Conservation (phyloP, 2,888 invertebrate genomes). For the Cyrtodaria siliqua region DNA sequence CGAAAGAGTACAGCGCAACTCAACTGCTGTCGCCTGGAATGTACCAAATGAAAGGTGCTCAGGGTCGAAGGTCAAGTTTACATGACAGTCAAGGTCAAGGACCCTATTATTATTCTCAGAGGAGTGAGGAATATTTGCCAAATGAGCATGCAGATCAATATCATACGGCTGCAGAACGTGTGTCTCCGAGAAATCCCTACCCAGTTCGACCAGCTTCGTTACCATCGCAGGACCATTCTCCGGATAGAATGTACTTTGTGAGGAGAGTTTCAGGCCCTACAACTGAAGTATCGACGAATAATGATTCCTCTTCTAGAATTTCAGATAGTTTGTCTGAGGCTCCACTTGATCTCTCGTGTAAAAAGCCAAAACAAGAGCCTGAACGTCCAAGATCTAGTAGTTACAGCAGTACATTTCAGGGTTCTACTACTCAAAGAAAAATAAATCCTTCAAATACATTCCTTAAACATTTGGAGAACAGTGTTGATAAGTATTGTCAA, state of each 20-base stretch:
- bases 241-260: background rate
- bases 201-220: slow-evolving; percentile 20
- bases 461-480: slow-evolving; percentile 75
- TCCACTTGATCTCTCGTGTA: slow-evolving; percentile 69
- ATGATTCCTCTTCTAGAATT: too few species aligned
- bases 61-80: slow-evolving; percentile 10
- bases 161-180: background rate
- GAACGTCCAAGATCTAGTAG: slow-evolving; percentile 22
- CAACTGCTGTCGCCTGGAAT: slow-evolving; percentile 2
- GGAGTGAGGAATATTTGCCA: slow-evolving; percentile 10
- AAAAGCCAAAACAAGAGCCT: slow-evolving; percentile 39
- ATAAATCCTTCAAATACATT: slow-evolving; percentile 47
- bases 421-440: slow-evolving; percentile 24
- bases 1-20: slow-evolving; percentile 34
- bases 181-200: slow-evolving; percentile 19
- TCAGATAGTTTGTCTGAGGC: slow-evolving; percentile 10
- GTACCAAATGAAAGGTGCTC: slow-evolving; percentile 2
- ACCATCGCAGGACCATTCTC: slow-evolving; percentile 26
- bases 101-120: slow-evolving; percentile 1
- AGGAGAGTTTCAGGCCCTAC: background rate
- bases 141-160: background rate
- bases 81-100: slow-evolving; percentile 15
- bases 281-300: too few species aligned
- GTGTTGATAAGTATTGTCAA: slow-evolving; percentile 74
- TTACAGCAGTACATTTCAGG: slow-evolving; percentile 25